Evolutionary conservation across 1,140 invertebrate genomes (phyloP).

Genomic region (Asobara japonica): DNA sequence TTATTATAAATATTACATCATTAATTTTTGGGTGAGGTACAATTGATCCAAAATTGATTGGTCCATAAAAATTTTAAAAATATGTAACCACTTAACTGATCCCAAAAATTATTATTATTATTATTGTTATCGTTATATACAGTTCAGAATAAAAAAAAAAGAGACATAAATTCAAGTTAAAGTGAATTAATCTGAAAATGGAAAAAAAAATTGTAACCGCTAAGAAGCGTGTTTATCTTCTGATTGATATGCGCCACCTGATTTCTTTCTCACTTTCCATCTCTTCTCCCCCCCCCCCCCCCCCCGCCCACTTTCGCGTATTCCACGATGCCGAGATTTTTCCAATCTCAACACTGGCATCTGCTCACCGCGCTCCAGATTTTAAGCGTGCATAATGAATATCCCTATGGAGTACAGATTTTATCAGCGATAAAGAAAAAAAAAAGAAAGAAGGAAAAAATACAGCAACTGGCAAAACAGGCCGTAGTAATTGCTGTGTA

Average conservation of each 20-base stretch:
- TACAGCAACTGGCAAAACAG: neutral
- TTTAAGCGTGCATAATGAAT: constrained; percentile 23
- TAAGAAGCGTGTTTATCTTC: too few relatives aligned
- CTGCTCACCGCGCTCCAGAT: constrained; percentile 38
- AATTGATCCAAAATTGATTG: too few relatives aligned
- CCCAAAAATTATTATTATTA: too few relatives aligned
- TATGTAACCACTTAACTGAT: too few relatives aligned
- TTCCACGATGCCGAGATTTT: constrained; percentile 42
- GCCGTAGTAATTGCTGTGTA: neutral
- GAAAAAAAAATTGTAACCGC: too few relatives aligned
- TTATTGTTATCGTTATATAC: too few relatives aligned
- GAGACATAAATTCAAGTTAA: too few relatives aligned
- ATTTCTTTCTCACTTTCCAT: constrained; percentile 8
- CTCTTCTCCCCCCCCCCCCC: neutral
- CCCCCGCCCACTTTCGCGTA: constrained; percentile 10
- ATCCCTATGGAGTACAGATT: neutral
- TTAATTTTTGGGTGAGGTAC: too few relatives aligned
- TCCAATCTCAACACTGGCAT: constrained; percentile 40
- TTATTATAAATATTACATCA: too few relatives aligned
- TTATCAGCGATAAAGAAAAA: constrained; percentile 8
- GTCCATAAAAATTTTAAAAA: too few relatives aligned
- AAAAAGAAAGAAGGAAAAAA: constrained; percentile 4
- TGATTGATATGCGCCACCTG: neutral
- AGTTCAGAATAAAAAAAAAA: too few relatives aligned
- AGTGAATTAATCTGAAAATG: too few relatives aligned